These are phyloP conservation scores for Pilophorus perplexus DNA, from an alignment of 2,888 invertebrate species.

Conservation along the genomic window DNA sequence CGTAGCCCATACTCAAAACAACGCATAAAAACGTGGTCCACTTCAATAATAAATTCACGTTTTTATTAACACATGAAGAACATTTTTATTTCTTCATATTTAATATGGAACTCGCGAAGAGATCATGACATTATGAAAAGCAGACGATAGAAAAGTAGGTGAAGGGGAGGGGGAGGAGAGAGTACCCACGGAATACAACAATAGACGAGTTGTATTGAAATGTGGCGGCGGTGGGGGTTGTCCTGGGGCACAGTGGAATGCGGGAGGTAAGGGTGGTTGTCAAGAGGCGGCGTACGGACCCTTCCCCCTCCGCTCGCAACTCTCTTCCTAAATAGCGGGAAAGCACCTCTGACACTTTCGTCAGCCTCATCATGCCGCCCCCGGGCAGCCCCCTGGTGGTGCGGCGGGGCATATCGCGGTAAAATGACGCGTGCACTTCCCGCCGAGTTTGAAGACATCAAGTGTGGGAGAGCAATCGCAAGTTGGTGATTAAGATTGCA, in stretches of 20 bases:
- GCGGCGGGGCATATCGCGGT: background rate
- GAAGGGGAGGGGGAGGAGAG: background rate
- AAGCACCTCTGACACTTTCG: too few relatives aligned
- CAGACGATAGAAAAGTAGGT: background rate
- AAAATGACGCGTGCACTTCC: conserved; percentile 18
- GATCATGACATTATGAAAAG: too few relatives aligned
- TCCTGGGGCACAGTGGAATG: too few relatives aligned
- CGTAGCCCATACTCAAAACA: too few relatives aligned
- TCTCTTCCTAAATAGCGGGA: background rate
- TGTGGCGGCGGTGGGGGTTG: background rate
- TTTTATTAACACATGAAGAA: too few relatives aligned
- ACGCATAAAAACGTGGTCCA: too few relatives aligned
- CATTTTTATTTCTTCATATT: too few relatives aligned
- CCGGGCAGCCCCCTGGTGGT: background rate
- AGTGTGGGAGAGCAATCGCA: conserved; percentile 29
- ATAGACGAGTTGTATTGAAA: background rate
- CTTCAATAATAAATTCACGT: too few relatives aligned
- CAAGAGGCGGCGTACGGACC: background rate
- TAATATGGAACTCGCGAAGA: too few relatives aligned
- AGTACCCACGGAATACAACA: background rate
- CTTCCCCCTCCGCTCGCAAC: background rate
- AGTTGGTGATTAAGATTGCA: conserved; percentile 32
- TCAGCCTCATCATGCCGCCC: background rate
- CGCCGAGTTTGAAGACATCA: conserved; percentile 11
- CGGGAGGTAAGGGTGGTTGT: background rate